Base-by-base conservation (phyloP, 2,888 invertebrate genomes). In the Vanessa cardui region DNA sequence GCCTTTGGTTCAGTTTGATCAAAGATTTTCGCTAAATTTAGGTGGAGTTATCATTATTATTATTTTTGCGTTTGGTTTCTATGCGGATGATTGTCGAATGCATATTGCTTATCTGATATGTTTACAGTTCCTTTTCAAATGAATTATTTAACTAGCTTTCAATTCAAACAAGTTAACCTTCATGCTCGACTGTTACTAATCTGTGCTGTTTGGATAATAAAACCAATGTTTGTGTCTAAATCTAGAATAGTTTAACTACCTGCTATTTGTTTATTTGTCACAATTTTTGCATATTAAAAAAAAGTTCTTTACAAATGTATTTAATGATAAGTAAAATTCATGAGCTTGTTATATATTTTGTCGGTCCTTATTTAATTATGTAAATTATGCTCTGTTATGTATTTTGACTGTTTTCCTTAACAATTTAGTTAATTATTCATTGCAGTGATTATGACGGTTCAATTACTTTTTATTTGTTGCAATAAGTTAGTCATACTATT, bases 1-100 rank as follows among this genome's bases (percentile, higher is more conserved):
- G 84, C 79, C 80, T 77, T 78, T 79, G 77, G 76, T 74, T 78
- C 74, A 75, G 78, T 81, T 78, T 80, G 78, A 78, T 80, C 78
- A 77, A 78, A 56, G 64, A 65, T 62, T 58, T 69, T 62, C 49
- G 58, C 59, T 56, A 64, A 71, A 64, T 66, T 63, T 61, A 62
- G 63, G 67, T 65, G 67, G 62, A 56, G 68, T 63, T 68, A 68
- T 64, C 63, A 58, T 61, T 62, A 58, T 70, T 65, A 31, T 63
- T 50, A n/a, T 26, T 26, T 26, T 26, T 26, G 26, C 26, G 5
- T 60, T 70, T 65, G 21, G 56, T 26, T 44, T 60, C 54, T 54
- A 39, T 26, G 56, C 39, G 39, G 12, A 56, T 16, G 7, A 56
- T 33, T 33, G 59, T 59, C 31, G 44, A 33, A 33, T n/a, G n/a